Percentiles rank a stretch among this genome's conserved stretches.
Evolutionary conservation across 2,888 invertebrate genomes (phyloP).

Genomic region (Suillia variegata): DNA sequence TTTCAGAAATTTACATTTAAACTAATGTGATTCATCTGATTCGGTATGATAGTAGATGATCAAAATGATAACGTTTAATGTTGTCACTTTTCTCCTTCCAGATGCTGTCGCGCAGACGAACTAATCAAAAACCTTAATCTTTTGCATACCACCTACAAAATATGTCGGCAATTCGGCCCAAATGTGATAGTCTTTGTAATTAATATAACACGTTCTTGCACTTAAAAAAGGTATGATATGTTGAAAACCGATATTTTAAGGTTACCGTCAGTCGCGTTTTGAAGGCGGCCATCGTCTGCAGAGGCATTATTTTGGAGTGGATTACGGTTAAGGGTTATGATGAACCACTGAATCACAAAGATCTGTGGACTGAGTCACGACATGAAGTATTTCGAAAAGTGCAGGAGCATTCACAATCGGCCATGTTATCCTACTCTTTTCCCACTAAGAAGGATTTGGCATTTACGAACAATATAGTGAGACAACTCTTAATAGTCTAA

Average conservation of each 20-base stretch:
- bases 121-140: slow-evolving; percentile 77
- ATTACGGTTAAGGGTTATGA: slow-evolving; percentile 89
- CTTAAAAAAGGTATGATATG: too few relatives aligned
- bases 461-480: too few relatives aligned
- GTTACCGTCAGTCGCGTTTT: slow-evolving; percentile 80
- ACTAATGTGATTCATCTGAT: neutral
- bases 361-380: slow-evolving; percentile 90
- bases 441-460: slow-evolving; percentile 90
- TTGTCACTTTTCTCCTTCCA: too few relatives aligned
- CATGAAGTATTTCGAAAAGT: slow-evolving; percentile 92
- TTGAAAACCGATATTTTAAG: too few relatives aligned
- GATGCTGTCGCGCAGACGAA: slow-evolving; percentile 80
- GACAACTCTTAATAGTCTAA: too few relatives aligned
- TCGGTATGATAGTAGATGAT: slow-evolving; percentile 1
- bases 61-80: neutral
- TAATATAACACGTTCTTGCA: too few relatives aligned
- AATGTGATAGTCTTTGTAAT: slow-evolving; percentile 87
- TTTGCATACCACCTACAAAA: slow-evolving; percentile 71
- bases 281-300: slow-evolving; percentile 88
- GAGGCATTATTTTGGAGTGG: slow-evolving; percentile 94
- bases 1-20: neutral
- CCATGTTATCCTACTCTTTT: slow-evolving; percentile 93
- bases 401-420: slow-evolving; percentile 93
- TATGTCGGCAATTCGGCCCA: slow-evolving; percentile 85
- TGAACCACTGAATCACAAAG: slow-evolving; percentile 72